Evolutionary conservation across 2,797 vertebrate genomes (phyloP), one percentile per base, ranked within the genome.

Genomic region (Heterohyrax brucei): DNA sequence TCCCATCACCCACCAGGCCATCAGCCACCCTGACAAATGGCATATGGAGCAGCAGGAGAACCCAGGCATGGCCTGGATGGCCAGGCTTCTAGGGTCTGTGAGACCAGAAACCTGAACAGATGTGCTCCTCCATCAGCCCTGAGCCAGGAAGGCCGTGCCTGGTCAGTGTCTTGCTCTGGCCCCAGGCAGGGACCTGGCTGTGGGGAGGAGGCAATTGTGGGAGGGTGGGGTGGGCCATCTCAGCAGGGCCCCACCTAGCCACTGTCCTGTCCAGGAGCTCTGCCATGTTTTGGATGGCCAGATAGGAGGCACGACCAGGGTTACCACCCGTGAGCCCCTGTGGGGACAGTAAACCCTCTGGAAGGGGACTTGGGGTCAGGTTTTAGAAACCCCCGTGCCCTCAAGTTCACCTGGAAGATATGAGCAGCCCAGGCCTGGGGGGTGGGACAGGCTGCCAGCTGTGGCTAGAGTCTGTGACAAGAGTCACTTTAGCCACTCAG

Each of bases 391-490:
- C 7, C 30, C 33, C 12, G 22, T 22, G 53, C 19, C 22, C 13
- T 22, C 53, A 16, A 56, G 12, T 56, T 56, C 53, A 56, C 53
- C 53, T 56, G 13, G 13, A 56, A 56, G 53, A 56, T 56, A 56
- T 56, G 53, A 56, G 53, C 53, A 56, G 13, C 53, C 53, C 53
- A 56, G 53, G 53, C 53, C 53, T 16, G 13, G 53, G 12, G 12
- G 53, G 10, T 61, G n/a, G 39, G 78, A 39, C 28, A 13, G 50
- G 26, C 77, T 3, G 1, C 46, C 48, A 39, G 39, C 39, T 9
- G 0, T 12, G 7, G 26, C 18, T 22, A 0, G 33, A 13, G 46
- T 24, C 75, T 4, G 18, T 39, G 16, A 5, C 0, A 1, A 22
- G 75, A 78, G 56, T 56, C 70, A 19, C 62, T 28, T 21, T 4